These are phyloP conservation scores for Rousettus leschenaultii DNA, from an alignment of 2,113 vertebrate genomes.

Conservation along the genomic window DNA sequence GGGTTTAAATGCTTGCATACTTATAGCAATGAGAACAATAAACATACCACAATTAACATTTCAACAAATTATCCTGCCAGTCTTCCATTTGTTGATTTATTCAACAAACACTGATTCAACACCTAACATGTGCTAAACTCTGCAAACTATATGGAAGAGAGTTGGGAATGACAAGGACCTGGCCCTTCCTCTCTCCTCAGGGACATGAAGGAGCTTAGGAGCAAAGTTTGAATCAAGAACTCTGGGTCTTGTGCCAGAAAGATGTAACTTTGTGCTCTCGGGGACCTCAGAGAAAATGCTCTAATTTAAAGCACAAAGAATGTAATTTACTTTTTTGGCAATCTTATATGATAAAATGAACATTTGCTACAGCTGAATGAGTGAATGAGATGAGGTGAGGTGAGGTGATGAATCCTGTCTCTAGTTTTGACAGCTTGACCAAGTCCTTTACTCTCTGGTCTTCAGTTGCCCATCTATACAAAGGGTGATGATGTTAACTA, in stretches of 20 bases:
- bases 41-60: not conserved
- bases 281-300: not conserved
- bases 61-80: not conserved
- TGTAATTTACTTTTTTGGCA: not conserved
- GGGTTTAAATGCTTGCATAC: not conserved
- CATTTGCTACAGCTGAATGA: not conserved
- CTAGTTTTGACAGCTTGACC: not conserved
- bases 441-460: not conserved
- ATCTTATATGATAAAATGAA: not conserved
- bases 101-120: not conserved
- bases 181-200: not conserved
- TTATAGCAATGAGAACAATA: not conserved
- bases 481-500: not conserved
- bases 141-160: not conserved
- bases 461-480: not conserved
- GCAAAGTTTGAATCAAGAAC: not conserved
- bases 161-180: fast-evolving
- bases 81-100: not conserved
- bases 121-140: not conserved
- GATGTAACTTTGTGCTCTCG: not conserved
- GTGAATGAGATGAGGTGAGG: not conserved
- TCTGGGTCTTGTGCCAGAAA: not conserved
- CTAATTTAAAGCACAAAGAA: not conserved
- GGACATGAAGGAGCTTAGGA: not conserved
- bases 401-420: not conserved